Percentiles rank a stretch among this genome's conserved stretches.
These are phyloP conservation scores for Triops longicaudatus DNA, from an alignment of 1,140 invertebrate species.

Conservation along the genomic window DNA sequence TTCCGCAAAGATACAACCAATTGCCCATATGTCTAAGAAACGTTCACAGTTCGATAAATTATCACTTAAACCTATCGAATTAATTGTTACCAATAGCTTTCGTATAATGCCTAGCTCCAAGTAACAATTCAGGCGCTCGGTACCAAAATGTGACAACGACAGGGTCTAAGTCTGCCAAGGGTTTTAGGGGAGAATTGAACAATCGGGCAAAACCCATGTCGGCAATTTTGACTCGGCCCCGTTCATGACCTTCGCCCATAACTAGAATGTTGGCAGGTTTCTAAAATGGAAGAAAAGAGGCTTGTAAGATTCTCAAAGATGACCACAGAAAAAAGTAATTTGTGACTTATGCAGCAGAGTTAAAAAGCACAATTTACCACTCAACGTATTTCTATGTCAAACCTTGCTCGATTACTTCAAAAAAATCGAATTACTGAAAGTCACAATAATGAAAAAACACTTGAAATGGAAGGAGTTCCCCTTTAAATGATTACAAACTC, in stretches of 20 bases:
- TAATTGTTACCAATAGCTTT: slow-evolving; percentile 82
- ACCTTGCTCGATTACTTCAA: no score
- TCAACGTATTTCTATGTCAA: no score
- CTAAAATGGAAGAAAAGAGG: slow-evolving; percentile 42
- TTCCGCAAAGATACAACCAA: slow-evolving; percentile 99
- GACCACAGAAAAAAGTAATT: slow-evolving; percentile 26
- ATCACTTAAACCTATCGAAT: neutral
- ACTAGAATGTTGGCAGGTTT: slow-evolving; percentile 99
- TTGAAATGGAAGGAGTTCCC: no score
- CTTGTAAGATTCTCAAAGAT: neutral
- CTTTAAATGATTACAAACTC: no score
- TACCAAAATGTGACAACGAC: slow-evolving; percentile 99
- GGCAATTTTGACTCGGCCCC: slow-evolving; percentile 96
- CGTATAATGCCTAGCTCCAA: slow-evolving; percentile 96
- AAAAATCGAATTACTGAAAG: no score
- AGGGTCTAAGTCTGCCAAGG: slow-evolving; percentile 94
- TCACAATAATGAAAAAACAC: no score
- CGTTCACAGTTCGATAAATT: slow-evolving; percentile 20
- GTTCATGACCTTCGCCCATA: slow-evolving; percentile 96
- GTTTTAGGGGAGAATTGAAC: slow-evolving; percentile 97
- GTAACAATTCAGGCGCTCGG: slow-evolving; percentile 87
- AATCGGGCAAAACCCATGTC: slow-evolving; percentile 99
- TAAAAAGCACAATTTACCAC: neutral
- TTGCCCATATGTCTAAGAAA: slow-evolving; percentile 95
- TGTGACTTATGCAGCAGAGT: no score